These are phyloP conservation scores for Geotrypetes seraphini DNA, from an alignment of 2,797 vertebrate genomes.

Conservation along the genomic window DNA sequence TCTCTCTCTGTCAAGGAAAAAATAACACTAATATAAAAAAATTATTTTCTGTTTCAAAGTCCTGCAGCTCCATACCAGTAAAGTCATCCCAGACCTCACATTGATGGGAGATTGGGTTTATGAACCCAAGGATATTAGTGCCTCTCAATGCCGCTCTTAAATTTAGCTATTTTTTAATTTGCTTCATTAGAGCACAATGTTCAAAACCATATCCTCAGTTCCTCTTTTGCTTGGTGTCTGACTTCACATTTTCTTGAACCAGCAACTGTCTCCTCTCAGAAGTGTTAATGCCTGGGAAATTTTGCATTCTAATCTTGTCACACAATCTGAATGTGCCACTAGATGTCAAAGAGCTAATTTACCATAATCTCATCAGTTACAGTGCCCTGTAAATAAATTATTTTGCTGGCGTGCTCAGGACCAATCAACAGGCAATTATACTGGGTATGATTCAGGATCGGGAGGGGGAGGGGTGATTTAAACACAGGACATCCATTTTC, in stretches of 20 bases:
- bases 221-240: background rate
- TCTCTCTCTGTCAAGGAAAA: no score
- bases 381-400: slow-evolving; percentile 4
- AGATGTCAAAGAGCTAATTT: slow-evolving; percentile 5
- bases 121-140: no score
- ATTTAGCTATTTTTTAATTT: no score
- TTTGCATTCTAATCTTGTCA: slow-evolving; percentile 8
- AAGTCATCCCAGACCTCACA: no score
- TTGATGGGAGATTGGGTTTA: no score
- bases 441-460: background rate
- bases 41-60: no score
- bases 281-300: background rate
- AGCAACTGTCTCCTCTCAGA: background rate
- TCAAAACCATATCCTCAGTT: background rate
- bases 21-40: no score
- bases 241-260: background rate
- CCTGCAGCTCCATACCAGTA: no score
- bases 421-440: slow-evolving; percentile 12
- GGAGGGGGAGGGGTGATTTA: background rate
- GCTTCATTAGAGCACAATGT: no score
- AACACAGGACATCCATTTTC: no score
- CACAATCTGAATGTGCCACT: background rate
- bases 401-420: background rate
- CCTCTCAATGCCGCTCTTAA: no score
- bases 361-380: slow-evolving; percentile 4